Evolutionary conservation across 2,797 vertebrate species (phyloP), one percentile per base, ranked within the genome.

Genomic region (Aphelocoma californica): DNA sequence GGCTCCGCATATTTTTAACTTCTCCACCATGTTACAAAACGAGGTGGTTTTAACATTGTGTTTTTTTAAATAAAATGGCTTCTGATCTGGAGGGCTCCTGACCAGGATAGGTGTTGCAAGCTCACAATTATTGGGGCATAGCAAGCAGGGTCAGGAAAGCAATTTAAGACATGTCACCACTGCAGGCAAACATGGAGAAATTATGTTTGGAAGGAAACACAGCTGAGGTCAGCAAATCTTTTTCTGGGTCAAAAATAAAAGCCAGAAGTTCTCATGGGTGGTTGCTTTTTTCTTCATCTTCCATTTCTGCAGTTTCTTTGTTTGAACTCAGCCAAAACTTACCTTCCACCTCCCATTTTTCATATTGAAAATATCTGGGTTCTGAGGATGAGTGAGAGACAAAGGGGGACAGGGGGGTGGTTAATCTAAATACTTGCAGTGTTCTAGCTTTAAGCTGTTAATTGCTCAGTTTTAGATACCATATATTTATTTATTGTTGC

Each of bases 191-290:
- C 40, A 12, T 23, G 50, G 78, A 81, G 71, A 84, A 93, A 88
- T 84, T 74, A 12, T 9, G 2, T 62, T 89, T 95, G 78, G 78
- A 88, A 65, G 44, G 70, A 93, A 90, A 81, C 70, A 82, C 80
- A 73, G 60, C 44, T 80, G 82, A 91, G 77, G 88, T 90, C 66
- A 84, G 90, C 78, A 93, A 81, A 50, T 94, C 61, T 58, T 93
- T 92, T 82, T 80, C 64, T 70, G 65, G 81, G 61, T 92, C 83
- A 95, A 42, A 91, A 92, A 78, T 64, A 86, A 94, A 92, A 92
- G 62, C 53, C 38, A 86, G 21, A 58, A 57, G 12, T 90, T 82
- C 67, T 77, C 16, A 7, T 20, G n/a, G 50, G 29, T 72, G 36
- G 28, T 50, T 77, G 31, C 2, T 60, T 31, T 79, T 79, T 61